A percentile compares a stretch with the other conserved stretches of the same genome.
These are phyloP conservation scores for Caenorhabditis latens DNA, from an alignment of 1,140 invertebrate genomes.

Conservation along the genomic window DNA sequence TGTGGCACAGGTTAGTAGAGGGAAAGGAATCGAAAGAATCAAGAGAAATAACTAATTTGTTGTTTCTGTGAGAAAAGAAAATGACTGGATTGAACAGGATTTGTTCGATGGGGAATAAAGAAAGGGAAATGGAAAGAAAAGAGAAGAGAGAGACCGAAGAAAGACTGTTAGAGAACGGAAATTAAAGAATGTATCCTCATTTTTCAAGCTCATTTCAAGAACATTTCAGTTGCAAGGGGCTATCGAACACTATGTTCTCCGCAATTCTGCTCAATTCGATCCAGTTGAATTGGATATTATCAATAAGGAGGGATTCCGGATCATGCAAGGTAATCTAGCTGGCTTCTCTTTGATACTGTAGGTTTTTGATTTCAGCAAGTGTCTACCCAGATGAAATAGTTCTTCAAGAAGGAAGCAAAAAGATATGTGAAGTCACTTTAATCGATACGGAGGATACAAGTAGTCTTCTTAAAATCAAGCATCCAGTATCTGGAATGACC, in stretches of 20 bases:
- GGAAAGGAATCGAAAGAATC: neutral
- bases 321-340: constrained; percentile 6
- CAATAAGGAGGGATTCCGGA: constrained; percentile 29
- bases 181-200: neutral
- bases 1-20: constrained; percentile 33
- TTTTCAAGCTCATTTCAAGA: neutral
- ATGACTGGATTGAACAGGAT: no score
- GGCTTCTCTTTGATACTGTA: neutral
- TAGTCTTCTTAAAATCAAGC: constrained; percentile 24
- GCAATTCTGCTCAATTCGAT: constrained; percentile 38
- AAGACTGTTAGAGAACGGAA: neutral
- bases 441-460: constrained; percentile 21
- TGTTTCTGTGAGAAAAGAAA: no score
- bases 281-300: constrained; percentile 38
- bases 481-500: constrained; percentile 39
- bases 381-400: constrained; percentile 46
- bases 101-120: neutral
- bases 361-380: neutral
- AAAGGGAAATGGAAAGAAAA: neutral
- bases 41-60: neutral
- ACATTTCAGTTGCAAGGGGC: constrained; percentile 15
- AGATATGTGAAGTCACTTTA: constrained; percentile 21
- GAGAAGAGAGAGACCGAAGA: neutral
- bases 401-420: constrained; percentile 35
- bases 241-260: constrained; percentile 33